phyloP scores from a whole-genome alignment of 1,140 invertebrate species.

The Heliconius hermathena region DNA sequence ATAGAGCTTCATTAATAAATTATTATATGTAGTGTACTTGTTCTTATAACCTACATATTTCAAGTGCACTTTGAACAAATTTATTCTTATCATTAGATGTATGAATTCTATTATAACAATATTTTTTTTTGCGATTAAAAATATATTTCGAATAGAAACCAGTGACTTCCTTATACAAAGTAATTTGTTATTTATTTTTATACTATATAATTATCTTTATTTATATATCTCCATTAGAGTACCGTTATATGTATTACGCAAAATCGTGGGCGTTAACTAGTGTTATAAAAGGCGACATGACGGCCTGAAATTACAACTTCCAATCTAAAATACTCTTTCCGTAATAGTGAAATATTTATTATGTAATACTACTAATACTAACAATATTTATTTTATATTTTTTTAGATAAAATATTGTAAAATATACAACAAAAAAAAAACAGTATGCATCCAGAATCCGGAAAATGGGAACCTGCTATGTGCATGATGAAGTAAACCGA shows the following conservation, averaged over 20 bases:
- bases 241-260: background rate
- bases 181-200: background rate
- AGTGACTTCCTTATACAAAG: background rate
- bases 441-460: too few species aligned
- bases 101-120: background rate
- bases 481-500: too few species aligned
- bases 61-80: slow-evolving; percentile 4
- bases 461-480: too few species aligned
- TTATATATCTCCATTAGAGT: background rate
- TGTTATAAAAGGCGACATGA: background rate
- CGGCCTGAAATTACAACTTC: slow-evolving; percentile 7
- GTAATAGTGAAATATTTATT: background rate
- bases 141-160: background rate
- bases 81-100: background rate
- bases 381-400: too few species aligned
- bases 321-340: background rate
- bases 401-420: too few species aligned
- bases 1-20: slow-evolving; percentile 5
- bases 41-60: slow-evolving; percentile 9
- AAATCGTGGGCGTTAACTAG: slow-evolving; percentile 2
- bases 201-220: background rate
- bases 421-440: too few species aligned
- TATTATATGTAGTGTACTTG: slow-evolving; percentile 6
- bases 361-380: background rate
- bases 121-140: too few species aligned